Conservation (phyloP, 2,888 invertebrate genomes). For the Lysandra bellargus region DNA sequence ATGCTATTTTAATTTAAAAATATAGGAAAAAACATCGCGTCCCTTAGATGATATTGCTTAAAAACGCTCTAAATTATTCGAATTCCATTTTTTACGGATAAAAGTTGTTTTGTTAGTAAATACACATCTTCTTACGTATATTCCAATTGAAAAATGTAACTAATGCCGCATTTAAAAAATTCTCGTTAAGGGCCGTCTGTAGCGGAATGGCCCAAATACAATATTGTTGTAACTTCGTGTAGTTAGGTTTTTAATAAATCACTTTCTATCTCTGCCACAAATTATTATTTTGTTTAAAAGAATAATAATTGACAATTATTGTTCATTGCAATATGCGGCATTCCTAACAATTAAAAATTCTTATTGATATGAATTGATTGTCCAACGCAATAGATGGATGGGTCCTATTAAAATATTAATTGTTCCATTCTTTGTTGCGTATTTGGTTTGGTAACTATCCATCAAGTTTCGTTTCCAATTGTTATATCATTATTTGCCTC, state of each 20-base stretch:
- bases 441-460: constrained; percentile 36
- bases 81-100: no score
- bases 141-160: no score
- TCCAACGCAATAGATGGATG: background rate
- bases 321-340: background rate
- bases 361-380: constrained; percentile 20
- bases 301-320: background rate
- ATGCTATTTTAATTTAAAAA: no score
- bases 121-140: no score
- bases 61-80: no score
- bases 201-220: background rate
- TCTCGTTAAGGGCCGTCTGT: no score
- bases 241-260: background rate
- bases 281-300: background rate
- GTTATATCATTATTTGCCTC: background rate
- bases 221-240: background rate
- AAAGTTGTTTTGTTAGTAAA: no score
- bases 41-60: no score
- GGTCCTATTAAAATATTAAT: constrained; percentile 35
- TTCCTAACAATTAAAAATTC: background rate
- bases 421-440: constrained; percentile 37
- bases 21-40: no score
- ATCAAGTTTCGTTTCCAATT: background rate
- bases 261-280: background rate
- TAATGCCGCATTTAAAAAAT: no score